These are phyloP conservation scores for Heteromormyrus szaboi DNA, from an alignment of 2,797 vertebrate genomes.

Conservation along the genomic window DNA sequence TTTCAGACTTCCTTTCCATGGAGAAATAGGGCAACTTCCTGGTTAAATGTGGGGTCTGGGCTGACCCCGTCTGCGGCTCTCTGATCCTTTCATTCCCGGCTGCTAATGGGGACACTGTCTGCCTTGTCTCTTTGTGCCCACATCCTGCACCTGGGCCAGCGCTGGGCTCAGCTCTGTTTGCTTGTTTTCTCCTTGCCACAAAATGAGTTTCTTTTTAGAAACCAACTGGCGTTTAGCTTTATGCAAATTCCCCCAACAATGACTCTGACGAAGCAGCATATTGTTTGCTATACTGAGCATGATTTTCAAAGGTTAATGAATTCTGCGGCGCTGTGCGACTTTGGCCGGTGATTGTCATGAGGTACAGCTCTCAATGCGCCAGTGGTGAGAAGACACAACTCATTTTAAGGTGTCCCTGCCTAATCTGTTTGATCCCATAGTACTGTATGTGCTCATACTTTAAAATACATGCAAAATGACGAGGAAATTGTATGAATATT, in stretches of 20 bases:
- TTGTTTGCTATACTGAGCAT: constrained; percentile 16
- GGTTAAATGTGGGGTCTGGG: not conserved
- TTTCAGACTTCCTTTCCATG: constrained; percentile 2
- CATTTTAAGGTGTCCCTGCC: not conserved
- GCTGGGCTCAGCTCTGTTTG: not conserved
- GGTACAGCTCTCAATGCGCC: not conserved
- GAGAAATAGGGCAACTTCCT: not conserved
- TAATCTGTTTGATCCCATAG: not conserved
- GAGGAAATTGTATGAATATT: not conserved
- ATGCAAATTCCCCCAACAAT: constrained; percentile 20
- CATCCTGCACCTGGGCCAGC: constrained; percentile 15
- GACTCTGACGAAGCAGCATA: constrained; percentile 6
- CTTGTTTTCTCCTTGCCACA: constrained; percentile 3
- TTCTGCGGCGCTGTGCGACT: not conserved
- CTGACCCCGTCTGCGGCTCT: not conserved
- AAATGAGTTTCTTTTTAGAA: constrained; percentile 18
- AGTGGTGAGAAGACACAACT: not conserved
- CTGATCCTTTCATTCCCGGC: not conserved
- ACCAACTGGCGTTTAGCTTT: constrained; percentile 19
- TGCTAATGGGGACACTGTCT: constrained; percentile 14
- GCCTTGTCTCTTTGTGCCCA: not conserved
- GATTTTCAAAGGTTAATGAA: constrained; percentile 20
- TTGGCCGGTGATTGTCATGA: not conserved
- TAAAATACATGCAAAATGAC: not conserved
- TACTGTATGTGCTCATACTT: not conserved